Percentiles rank a stretch among this genome's conserved stretches.
phyloP scores from a whole-genome alignment of 2,113 vertebrate species.

The Meles meles region DNA sequence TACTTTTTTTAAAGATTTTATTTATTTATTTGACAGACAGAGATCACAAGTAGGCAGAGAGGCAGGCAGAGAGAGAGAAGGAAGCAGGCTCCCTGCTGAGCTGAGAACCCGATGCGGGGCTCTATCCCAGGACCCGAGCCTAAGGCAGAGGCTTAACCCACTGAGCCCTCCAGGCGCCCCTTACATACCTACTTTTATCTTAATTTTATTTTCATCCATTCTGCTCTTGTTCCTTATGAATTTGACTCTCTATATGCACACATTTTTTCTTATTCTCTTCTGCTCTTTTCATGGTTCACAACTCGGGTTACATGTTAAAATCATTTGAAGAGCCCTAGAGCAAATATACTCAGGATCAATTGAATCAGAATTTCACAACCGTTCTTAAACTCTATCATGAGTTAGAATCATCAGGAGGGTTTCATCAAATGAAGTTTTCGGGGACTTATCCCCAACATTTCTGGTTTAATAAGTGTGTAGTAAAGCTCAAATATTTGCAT shows the following conservation, averaged over 20 bases:
- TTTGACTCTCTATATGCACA: background rate
- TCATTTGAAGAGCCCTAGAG: background rate
- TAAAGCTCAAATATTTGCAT: background rate
- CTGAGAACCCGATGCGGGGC: no score
- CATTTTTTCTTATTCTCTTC: background rate
- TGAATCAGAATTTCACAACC: background rate
- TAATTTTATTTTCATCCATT: background rate
- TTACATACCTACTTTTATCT: background rate
- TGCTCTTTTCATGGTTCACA: background rate
- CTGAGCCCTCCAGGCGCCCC: no score
- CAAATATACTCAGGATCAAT: background rate
- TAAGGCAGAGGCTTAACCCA: no score
- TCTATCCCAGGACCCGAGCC: no score
- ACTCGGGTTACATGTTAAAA: background rate
- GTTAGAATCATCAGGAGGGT: background rate
- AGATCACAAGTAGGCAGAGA: no score
- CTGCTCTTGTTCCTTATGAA: background rate
- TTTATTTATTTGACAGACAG: no score
- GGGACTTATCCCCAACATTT: background rate
- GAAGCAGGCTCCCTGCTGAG: no score
- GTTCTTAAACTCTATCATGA: background rate
- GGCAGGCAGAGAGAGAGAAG: no score
- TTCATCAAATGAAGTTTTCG: background rate
- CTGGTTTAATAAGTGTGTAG: background rate
- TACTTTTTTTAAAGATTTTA: background rate